Conservation (phyloP, 2,797 vertebrate species). For the Eospalax fontanierii region DNA sequence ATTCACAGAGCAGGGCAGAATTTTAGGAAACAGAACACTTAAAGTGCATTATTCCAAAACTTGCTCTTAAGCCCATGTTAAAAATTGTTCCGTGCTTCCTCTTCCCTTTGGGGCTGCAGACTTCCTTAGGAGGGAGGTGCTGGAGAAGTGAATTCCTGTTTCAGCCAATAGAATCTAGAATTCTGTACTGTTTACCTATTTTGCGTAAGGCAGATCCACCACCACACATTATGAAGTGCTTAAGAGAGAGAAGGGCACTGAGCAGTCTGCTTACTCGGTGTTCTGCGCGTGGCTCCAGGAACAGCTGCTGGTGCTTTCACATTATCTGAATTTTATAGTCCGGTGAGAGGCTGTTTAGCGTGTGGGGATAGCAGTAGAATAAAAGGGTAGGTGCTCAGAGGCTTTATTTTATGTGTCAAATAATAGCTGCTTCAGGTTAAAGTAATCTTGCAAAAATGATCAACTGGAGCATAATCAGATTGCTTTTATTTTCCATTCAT, state of each 20-base stretch:
- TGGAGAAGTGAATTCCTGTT: constrained; percentile 80
- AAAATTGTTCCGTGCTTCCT: constrained; percentile 80
- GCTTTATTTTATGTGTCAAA: constrained; percentile 66
- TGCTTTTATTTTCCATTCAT: constrained; percentile 54
- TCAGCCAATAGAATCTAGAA: constrained; percentile 80
- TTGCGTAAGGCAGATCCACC: constrained; percentile 85
- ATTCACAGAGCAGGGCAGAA: constrained; percentile 70
- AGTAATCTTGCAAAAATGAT: constrained; percentile 58
- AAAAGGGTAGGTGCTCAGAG: constrained; percentile 68
- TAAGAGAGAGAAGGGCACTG: constrained; percentile 91
- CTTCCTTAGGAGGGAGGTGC: constrained; percentile 78
- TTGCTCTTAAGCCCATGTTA: constrained; percentile 82
- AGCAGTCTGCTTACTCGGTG: neutral
- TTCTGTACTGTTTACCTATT: constrained; percentile 86
- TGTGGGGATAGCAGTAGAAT: constrained; percentile 56
- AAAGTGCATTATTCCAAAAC: constrained; percentile 72
- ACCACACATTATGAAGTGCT: constrained; percentile 81
- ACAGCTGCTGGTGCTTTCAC: constrained; percentile 65
- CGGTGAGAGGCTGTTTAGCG: constrained; percentile 37
- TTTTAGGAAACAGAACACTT: constrained; percentile 85
- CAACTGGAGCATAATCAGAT: constrained; percentile 32
- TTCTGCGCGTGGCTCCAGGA: constrained; percentile 80
- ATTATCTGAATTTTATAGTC: constrained; percentile 80
- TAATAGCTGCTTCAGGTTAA: constrained; percentile 51
- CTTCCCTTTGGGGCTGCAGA: constrained; percentile 86